Base-by-base conservation (phyloP, 1,140 invertebrate species). In the Rhysida immarginata region DNA sequence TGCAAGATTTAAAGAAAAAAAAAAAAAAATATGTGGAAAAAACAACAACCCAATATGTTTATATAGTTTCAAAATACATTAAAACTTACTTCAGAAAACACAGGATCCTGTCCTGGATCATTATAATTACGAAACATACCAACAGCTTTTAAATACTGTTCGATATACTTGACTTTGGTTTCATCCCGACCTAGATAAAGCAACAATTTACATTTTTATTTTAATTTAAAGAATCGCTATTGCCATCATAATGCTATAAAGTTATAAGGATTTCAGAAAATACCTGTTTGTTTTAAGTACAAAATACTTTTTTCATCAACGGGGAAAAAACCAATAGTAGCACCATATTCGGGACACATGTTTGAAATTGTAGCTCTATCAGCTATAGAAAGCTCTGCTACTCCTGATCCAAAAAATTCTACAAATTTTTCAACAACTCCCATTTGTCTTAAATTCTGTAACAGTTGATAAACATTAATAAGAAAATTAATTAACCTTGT, bases 391-490 rank as follows among this genome's bases (percentile, higher is more conserved):
- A 99, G 71, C 56, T 84, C 80, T 1, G 80, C 68, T 11, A 97
- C 89, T 5, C 95, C 94, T 0, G 89, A 82, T 0, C 96, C 96
- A 69, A 88, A 98, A 72, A 99, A 99, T 74, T 98, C 95, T 1
- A 98, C 94, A 74, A 98, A 99, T 68, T 97, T 97, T 44, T 92
- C 94, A 45, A 98, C 95, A 24, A 98, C 94, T 50, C 95, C 95
- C 46, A 96, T 65, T 68, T 91, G 84, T 26, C 94, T 77, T 53
- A 97, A 76, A 73, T 96, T 85, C 86, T 92, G 64, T 20, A 60
- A 59, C 51, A 53, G 48, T 21, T 26, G 21, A 51, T 25, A 21
- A 24, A 51, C 3, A 26, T 11, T 26, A 13, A 27, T 25, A 26
- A 26, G 8, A 51, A 51, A n/a, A 16, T 51, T 51, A 46, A 46